Evolutionary conservation across 2,113 vertebrate genomes (phyloP), one percentile per base, ranked within the genome.

Genomic region (Pelecanus crispus): DNA sequence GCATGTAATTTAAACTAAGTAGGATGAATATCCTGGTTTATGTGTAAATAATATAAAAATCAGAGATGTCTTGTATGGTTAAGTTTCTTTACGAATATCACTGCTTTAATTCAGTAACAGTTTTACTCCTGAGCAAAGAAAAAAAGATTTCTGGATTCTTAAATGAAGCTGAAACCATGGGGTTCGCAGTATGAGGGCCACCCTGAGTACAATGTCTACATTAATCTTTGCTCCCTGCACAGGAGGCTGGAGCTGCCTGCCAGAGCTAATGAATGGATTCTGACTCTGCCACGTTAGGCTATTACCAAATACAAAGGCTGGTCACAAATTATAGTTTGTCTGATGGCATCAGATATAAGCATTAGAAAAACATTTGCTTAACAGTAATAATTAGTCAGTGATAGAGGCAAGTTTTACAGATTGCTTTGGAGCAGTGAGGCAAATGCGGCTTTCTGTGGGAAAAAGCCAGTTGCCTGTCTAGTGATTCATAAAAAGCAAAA

Each of bases 311-410:
- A 95, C 95, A 90, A 79, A 97, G 80, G 74, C 95, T 95, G 90
- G 52, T 94, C 97, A 96, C 92, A 96, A 88, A 96, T 97, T 94
- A 89, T 40, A 82, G 81, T 95, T 97, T 96, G 87, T 89, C 90
- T 95, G 91, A 97, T 97, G 74, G 87, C 55, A 59, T 95, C 93
- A 95, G 95, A 97, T 97, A 94, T 71, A 93, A 94, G 79, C 78
- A 95, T 70, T 97, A 90, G 95, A 86, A 95, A 96, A 95, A 91
- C 91, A 97, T 95, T 96, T 93, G 81, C 88, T 93, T 95, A 91
- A 92, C 49, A 65, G 75, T 86, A 81, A 83, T 97, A 95, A 92
- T 80, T 72, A 62, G 47, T 90, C 81, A 56, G 81, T 11, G 22
- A 90, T 92, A 91, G 91, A 95, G 90, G 85, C 49, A 38, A 75